These are phyloP conservation scores for Drosophila willistoni DNA, from an alignment of 1,140 invertebrate genomes.

Conservation along the genomic window DNA sequence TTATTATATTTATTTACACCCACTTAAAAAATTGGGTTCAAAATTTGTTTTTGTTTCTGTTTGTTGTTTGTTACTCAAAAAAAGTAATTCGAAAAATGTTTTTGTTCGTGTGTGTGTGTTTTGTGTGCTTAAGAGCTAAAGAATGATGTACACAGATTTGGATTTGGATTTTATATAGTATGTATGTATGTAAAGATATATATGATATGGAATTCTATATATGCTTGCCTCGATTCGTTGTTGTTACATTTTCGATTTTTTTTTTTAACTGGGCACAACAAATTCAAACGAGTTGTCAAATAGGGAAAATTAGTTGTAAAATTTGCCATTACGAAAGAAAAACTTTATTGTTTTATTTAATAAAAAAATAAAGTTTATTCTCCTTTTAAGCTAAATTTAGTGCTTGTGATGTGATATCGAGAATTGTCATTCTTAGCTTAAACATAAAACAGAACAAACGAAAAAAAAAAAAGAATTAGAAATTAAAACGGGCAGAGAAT, in stretches of 20 bases:
- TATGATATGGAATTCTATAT: slow-evolving; percentile 3
- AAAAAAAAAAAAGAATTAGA: slow-evolving; percentile 41
- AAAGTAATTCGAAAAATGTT: slow-evolving; percentile 51
- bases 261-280: neutral
- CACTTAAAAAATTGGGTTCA: slow-evolving; percentile 56
- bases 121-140: slow-evolving; percentile 53
- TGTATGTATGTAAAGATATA: neutral
- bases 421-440: slow-evolving; percentile 19
- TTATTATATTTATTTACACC: slow-evolving; percentile 45
- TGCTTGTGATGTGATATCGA: neutral
- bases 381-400: neutral
- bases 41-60: slow-evolving; percentile 38
- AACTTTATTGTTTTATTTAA: slow-evolving; percentile 11
- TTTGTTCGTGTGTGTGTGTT: neutral
- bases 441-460: slow-evolving; percentile 15
- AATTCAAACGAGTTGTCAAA: slow-evolving; percentile 1
- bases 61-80: slow-evolving; percentile 30
- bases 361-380: slow-evolving; percentile 1
- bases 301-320: neutral
- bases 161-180: slow-evolving; percentile 16
- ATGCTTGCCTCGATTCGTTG: slow-evolving; percentile 37
- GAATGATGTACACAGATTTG: slow-evolving; percentile 53
- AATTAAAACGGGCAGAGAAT: slow-evolving; percentile 48
- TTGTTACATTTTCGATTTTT: neutral
- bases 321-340: slow-evolving; percentile 2